Conservation (phyloP, 2,888 invertebrate genomes). For the Nomada hirtipes region DNA sequence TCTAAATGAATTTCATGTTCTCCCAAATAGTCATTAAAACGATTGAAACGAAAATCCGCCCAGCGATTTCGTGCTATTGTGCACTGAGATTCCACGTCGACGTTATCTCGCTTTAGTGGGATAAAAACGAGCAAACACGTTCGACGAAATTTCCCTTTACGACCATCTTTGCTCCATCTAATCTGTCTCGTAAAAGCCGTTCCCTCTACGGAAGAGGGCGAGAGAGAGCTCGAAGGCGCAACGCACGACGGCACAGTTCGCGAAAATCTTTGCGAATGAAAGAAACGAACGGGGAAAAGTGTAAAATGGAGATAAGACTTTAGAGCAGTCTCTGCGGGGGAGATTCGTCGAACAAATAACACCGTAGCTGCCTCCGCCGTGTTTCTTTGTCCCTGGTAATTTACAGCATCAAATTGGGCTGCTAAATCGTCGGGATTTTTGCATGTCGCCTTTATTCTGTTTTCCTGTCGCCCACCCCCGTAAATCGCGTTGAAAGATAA, state of each 20-base stretch:
- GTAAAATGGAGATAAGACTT: conserved; percentile 63
- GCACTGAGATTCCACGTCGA: not conserved
- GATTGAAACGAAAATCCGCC: no score
- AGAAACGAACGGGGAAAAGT: conserved; percentile 41
- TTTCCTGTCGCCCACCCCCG: not conserved
- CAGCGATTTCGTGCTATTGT: no score
- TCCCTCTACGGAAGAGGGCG: not conserved
- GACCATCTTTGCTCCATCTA: conserved; percentile 58
- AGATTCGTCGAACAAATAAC: conserved; percentile 45
- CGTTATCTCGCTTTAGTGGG: conserved; percentile 9
- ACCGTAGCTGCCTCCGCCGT: not conserved
- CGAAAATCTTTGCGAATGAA: conserved; percentile 48
- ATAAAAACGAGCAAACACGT: conserved; percentile 48
- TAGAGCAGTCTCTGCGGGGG: conserved; percentile 32
- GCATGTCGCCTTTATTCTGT: conserved; percentile 4
- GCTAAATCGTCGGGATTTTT: conserved; percentile 25
- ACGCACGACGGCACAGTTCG: conserved; percentile 19
- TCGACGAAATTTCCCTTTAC: conserved; percentile 66
- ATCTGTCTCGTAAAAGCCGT: conserved; percentile 55
- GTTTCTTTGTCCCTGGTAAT: conserved; percentile 13
- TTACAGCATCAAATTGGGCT: conserved; percentile 19
- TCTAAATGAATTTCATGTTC: no score
- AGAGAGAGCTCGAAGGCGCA: conserved; percentile 18
- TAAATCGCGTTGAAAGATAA: conserved; percentile 9
- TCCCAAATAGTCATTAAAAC: no score